Evolutionary conservation across 2,797 vertebrate genomes (phyloP), one percentile per base, ranked within the genome.

Genomic region (Diplodus sargus): DNA sequence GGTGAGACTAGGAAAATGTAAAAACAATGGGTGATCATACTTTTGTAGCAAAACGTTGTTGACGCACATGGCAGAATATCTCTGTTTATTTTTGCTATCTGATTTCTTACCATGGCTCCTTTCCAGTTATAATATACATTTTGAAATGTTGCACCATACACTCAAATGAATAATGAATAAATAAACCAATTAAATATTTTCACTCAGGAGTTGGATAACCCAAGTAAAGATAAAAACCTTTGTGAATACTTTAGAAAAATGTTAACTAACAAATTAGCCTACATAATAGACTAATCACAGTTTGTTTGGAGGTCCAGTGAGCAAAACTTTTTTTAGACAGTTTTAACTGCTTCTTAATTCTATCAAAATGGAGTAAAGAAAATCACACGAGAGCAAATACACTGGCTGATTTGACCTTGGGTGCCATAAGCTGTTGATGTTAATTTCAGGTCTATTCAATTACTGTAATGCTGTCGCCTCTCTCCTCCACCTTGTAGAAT

Each of bases 361-460:
- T 8, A 22, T 61, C 16, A 45, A 28, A 78, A 70, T 5, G 45
- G 11, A 74, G 3, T 74, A 20, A 79, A 74, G 61, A 87, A 85
- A 81, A 2, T 11, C 57, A 42, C 3, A 61, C 49, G 54, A 78
- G 68, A 45, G 73, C 28, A 74, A 66, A 87, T n/a, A 78, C 71
- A 74, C 9, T 16, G 39, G 48, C 76, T 63, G 67, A 67, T 47
- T 61, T 87, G 83, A 92, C 90, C 87, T 90, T 81, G 71, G 39
- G 78, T 79, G 58, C 84, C 84, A 87, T 56, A 87, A 79, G 79
- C 77, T 78, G 77, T 58, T 76, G 81, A 82, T 85, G 79, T 84
- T 88, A 84, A 86, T 92, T 90, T 89, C 86, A 82, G 80, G 81
- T 84, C 70, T 83, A 79, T 91, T 91, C 88, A 85, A 85, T 89